Conservation (phyloP, 2,113 vertebrate species). For the Lepisosteus oculatus region DNA sequence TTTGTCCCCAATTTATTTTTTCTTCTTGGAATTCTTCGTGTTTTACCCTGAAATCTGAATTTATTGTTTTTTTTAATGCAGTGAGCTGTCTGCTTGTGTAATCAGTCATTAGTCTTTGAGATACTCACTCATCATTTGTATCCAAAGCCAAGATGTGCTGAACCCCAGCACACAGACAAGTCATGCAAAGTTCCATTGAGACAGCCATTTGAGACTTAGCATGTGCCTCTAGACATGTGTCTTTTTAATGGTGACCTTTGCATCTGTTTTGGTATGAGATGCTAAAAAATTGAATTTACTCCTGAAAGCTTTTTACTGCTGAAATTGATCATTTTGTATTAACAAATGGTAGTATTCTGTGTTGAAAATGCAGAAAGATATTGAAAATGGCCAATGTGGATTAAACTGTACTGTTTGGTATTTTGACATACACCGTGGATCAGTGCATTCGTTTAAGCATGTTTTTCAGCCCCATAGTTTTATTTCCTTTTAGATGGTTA, state of each 20-base stretch:
- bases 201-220: not conserved
- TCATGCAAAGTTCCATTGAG: conserved; percentile 17
- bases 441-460: no score
- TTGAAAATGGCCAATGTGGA: no score
- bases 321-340: no score
- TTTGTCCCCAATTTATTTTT: conserved; percentile 27
- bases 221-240: no score
- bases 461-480: no score
- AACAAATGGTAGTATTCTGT: no score
- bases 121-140: conserved; percentile 27
- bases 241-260: conserved; percentile 11
- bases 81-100: conserved; percentile 36
- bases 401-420: no score
- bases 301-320: no score
- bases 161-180: conserved; percentile 13
- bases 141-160: conserved; percentile 25
- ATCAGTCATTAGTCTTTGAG: conserved; percentile 37
- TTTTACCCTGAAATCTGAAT: conserved; percentile 21
- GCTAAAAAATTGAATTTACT: no score
- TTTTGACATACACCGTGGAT: no score
- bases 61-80: conserved; percentile 29
- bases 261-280: conserved; percentile 7
- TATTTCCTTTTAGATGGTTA: no score
- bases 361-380: no score
- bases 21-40: conserved; percentile 29